Evolutionary conservation across 1,140 invertebrate genomes (phyloP).

Genomic region (Papilio polyxenes): DNA sequence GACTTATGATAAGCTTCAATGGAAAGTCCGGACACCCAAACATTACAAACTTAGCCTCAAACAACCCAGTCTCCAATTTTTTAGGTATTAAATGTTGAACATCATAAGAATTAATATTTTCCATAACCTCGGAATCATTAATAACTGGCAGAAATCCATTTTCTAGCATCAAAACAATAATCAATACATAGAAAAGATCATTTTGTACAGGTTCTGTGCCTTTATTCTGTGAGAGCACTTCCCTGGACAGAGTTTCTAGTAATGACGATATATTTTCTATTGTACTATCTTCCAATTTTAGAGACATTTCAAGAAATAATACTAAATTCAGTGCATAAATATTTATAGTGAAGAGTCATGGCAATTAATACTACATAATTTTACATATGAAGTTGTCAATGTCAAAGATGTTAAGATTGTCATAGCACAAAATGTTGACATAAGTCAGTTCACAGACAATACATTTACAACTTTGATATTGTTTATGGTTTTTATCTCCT

Average conservation of each 20-base stretch:
- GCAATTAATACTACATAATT: constrained; percentile 17
- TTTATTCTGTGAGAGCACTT: constrained; percentile 47
- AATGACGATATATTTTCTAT: constrained; percentile 54
- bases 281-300: constrained; percentile 62
- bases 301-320: constrained; percentile 52
- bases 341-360: constrained; percentile 8
- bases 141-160: constrained; percentile 60
- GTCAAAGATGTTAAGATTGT: constrained; percentile 10
- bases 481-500: constrained; percentile 4
- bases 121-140: constrained; percentile 42
- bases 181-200: constrained; percentile 63
- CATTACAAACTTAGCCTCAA: constrained; percentile 62
- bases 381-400: constrained; percentile 38
- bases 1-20: constrained; percentile 63
- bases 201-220: constrained; percentile 56
- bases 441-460: constrained; percentile 1
- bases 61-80: constrained; percentile 51
- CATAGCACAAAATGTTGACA: background rate
- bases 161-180: constrained; percentile 64
- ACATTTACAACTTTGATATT: background rate
- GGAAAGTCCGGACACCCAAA: constrained; percentile 52
- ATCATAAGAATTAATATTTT: constrained; percentile 44
- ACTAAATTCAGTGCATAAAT: background rate
- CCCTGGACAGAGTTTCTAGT: constrained; percentile 54
- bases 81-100: constrained; percentile 49